Conservation (phyloP, 2,888 invertebrate species). For the Hybos culiciformis region DNA sequence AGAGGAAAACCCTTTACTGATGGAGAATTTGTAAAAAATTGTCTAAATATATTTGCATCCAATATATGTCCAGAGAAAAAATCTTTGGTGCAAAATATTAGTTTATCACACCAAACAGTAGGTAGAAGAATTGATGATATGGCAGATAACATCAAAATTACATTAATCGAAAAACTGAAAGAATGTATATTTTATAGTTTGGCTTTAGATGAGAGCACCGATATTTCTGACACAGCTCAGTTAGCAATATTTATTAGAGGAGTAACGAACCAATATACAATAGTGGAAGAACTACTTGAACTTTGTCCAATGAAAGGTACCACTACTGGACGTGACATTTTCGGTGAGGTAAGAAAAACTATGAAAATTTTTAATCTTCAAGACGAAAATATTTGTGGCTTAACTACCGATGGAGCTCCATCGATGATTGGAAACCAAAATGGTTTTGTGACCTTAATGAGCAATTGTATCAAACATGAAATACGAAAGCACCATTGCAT, state of each 20-base stretch:
- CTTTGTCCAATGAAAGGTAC: not conserved
- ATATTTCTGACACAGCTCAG: not conserved
- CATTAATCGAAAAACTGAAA: not conserved
- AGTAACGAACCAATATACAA: not conserved
- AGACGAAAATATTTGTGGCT: not conserved
- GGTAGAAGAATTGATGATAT: not conserved
- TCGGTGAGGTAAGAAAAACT: not conserved
- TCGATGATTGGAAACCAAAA: not conserved
- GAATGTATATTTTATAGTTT: not conserved
- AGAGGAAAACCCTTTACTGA: not conserved
- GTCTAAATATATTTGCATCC: not conserved
- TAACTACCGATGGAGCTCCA: not conserved
- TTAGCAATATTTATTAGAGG: not conserved
- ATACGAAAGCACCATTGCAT: constrained; percentile 3
- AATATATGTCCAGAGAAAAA: not conserved
- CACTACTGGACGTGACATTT: not conserved
- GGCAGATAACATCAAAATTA: not conserved
- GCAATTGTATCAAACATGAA: not conserved
- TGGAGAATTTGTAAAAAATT: not conserved
- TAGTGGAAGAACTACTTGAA: not conserved
- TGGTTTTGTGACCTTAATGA: constrained; percentile 2
- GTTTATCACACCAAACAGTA: not conserved
- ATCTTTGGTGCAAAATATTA: not conserved
- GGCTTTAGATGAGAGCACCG: not conserved
- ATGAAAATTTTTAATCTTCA: not conserved